These are phyloP conservation scores for Neoarius graeffei DNA, from an alignment of 2,113 vertebrate genomes.

Conservation along the genomic window DNA sequence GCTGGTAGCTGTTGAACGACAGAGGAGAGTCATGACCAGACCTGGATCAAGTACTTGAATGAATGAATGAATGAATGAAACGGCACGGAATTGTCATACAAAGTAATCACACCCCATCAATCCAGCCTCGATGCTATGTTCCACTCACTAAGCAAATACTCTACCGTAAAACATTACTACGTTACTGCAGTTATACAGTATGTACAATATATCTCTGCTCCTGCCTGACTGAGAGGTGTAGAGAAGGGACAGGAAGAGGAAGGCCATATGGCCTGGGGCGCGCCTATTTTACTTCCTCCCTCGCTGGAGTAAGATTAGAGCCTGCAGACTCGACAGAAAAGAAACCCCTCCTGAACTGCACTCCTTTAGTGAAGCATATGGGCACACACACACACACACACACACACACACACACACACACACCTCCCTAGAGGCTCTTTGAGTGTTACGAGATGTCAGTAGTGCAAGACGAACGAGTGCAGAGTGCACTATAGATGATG, in stretches of 20 bases:
- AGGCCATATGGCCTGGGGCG: conserved; percentile 59
- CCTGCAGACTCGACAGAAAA: conserved; percentile 48
- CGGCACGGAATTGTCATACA: background rate
- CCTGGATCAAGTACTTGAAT: background rate
- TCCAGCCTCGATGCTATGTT: background rate
- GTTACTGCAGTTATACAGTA: conserved; percentile 36
- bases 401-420: conserved; percentile 33
- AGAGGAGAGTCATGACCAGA: too few relatives aligned
- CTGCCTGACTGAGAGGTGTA: background rate
- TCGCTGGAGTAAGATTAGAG: conserved; percentile 3
- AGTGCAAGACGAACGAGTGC: conserved; percentile 68
- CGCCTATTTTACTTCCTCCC: conserved; percentile 35
- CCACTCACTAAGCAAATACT: background rate
- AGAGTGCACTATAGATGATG: conserved; percentile 68
- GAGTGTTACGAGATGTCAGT: conserved; percentile 69
- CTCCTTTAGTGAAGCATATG: conserved; percentile 49
- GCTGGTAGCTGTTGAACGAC: too few relatives aligned
- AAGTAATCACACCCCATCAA: background rate
- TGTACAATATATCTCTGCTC: too few relatives aligned
- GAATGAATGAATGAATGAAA: background rate
- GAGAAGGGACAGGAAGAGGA: conserved; percentile 53
- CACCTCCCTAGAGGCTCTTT: conserved; percentile 37
- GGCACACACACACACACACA: conserved; percentile 33
- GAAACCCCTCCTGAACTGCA: conserved; percentile 42
- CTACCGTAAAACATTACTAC: background rate